Evolutionary conservation across 2,797 vertebrate genomes (phyloP), one percentile per base, ranked within the genome.

Genomic region (Otus scops): DNA sequence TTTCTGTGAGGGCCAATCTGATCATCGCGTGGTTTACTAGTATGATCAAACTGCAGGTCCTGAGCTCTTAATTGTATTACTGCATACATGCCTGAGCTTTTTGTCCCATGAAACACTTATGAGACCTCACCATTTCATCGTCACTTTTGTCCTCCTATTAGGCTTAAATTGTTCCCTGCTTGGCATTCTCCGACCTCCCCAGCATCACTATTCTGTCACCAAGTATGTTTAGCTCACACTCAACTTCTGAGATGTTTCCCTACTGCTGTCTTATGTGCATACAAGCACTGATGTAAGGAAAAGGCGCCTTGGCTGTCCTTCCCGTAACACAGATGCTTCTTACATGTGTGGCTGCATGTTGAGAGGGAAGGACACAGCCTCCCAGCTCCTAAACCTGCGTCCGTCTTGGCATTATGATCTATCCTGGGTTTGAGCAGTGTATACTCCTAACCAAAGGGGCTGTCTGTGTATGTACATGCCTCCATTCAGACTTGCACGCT

Each of bases 191-290:
- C 0, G 0, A 88, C 36, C 60, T 13, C 47, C n/a, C 26, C 61
- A 60, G 76, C 36, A 63, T 5, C 2, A 1, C 45, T 57, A 3
- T 26, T 61, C 59, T 57, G 23, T 67, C 27, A 43, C 18, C 19
- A 34, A 34, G 82, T 15, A 65, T 0, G 0, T 27, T 67, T 24
- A 64, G 53, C 57, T 84, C 61, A 63, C 0, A 0, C 14, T 59
- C 63, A 73, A 4, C 34, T 83, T 67, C 50, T 51, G 76, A n/a
- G 14, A 14, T 34, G 57, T 64, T 74, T 59, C 36, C 13, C 13
- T 74, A 68, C 51, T 83, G 27, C 13, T 78, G n/a, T 63, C 30
- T 85, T 36, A 60, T 71, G n/a, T 18, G 21, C 1, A 1, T 13
- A 7, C 1, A 80, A 39, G 26, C 3, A 3, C 4, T 41, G 41